A percentile compares a stretch with the other conserved stretches of the same genome.
phyloP scores from a whole-genome alignment of 2,797 vertebrate species.

The Avahi laniger region DNA sequence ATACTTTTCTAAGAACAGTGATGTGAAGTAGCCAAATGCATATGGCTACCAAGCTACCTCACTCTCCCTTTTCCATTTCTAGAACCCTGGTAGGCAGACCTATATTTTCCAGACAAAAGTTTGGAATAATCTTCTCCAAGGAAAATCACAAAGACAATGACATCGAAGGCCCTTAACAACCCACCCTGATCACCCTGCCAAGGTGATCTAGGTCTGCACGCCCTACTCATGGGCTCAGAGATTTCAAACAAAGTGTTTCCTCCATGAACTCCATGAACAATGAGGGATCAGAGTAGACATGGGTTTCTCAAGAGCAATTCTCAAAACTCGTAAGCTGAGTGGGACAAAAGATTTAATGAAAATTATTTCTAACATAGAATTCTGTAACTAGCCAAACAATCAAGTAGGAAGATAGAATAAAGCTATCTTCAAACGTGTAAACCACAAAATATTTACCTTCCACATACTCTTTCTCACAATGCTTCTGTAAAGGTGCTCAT shows the following conservation, averaged over 20 bases:
- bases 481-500: neutral
- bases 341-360: neutral
- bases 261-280: neutral
- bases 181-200: neutral
- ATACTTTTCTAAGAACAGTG: neutral
- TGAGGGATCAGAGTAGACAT: neutral
- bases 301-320: neutral
- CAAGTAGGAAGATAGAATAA: conserved; percentile 13
- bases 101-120: neutral
- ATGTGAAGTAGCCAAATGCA: neutral
- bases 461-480: neutral
- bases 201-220: neutral
- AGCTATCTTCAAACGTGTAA: neutral
- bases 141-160: neutral
- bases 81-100: neutral
- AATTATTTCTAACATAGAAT: neutral
- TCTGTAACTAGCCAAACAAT: conserved; percentile 20
- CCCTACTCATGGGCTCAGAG: neutral
- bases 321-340: neutral
- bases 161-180: neutral
- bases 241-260: neutral
- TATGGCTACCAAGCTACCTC: neutral
- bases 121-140: neutral
- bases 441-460: conserved; percentile 50
- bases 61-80: neutral